Conservation (phyloP, 2,888 invertebrate genomes). For the Zhengitettix transpicula region DNA sequence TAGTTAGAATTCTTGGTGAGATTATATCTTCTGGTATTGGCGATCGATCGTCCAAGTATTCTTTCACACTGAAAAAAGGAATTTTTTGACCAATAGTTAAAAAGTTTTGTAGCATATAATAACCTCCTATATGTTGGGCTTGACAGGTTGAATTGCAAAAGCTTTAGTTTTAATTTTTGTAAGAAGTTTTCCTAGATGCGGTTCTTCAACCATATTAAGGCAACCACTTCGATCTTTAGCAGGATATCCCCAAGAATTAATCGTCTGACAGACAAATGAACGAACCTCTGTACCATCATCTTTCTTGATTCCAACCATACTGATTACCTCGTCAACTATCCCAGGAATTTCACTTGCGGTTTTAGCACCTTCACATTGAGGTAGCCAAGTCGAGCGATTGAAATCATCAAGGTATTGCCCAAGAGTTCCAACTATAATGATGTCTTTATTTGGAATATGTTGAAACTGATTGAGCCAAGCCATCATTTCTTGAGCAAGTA, state of each 20-base stretch:
- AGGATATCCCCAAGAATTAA: background rate
- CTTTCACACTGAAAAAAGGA: no score
- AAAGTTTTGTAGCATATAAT: no score
- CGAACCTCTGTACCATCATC: background rate
- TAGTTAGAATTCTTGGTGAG: no score
- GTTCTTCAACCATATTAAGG: background rate
- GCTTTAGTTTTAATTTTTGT: background rate
- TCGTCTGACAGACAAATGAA: background rate
- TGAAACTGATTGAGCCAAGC: slow-evolving; percentile 1
- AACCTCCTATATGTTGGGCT: no score
- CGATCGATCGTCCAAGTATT: no score
- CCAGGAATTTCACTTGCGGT: background rate
- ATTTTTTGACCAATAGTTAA: no score
- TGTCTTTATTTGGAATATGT: background rate
- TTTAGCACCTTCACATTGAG: background rate
- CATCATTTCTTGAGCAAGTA: background rate
- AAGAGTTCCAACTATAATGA: background rate
- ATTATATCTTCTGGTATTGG: no score
- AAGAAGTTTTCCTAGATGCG: background rate
- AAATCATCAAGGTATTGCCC: background rate
- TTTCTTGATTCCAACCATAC: background rate
- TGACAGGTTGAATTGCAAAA: no score
- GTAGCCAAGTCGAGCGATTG: background rate
- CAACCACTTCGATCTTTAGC: background rate
- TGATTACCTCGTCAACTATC: background rate